phyloP scores from a whole-genome alignment of 2,888 invertebrate genomes.

The Pyrrhia umbra region DNA sequence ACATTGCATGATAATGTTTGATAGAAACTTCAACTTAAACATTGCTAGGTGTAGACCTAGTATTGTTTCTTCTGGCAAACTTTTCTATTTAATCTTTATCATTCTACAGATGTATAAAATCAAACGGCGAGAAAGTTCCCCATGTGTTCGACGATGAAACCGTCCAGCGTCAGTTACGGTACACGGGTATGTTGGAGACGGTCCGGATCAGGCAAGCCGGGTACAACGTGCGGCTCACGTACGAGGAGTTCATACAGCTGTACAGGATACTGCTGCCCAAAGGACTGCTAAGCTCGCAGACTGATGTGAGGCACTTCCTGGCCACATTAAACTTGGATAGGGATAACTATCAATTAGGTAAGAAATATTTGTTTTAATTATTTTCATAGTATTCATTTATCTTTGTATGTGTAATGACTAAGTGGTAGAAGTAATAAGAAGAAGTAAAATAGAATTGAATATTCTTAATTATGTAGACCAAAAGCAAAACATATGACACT shows the following conservation, averaged over 20 bases:
- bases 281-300: conserved; percentile 95
- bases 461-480: too few species aligned
- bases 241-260: conserved; percentile 98
- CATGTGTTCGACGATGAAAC: conserved; percentile 98
- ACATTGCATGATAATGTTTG: too few species aligned
- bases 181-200: conserved; percentile 99
- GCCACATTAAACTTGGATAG: conserved; percentile 95
- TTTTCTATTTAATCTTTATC: not conserved
- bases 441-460: too few species aligned
- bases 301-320: conserved; percentile 96
- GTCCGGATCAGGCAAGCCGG: conserved; percentile 98
- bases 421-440: too few species aligned
- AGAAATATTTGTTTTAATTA: conserved; percentile 40
- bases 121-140: conserved; percentile 97
- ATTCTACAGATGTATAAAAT: conserved; percentile 96
- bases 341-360: conserved; percentile 97
- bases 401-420: not conserved
- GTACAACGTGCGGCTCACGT: conserved; percentile 97
- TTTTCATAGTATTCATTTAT: not conserved
- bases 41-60: too few species aligned
- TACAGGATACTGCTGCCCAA: conserved; percentile 97
- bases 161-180: conserved; percentile 95
- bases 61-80: too few species aligned
- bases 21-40: too few species aligned
- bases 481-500: too few species aligned